Evolutionary conservation across 1,140 invertebrate genomes (phyloP).

Genomic region (Conus ventricosus): DNA sequence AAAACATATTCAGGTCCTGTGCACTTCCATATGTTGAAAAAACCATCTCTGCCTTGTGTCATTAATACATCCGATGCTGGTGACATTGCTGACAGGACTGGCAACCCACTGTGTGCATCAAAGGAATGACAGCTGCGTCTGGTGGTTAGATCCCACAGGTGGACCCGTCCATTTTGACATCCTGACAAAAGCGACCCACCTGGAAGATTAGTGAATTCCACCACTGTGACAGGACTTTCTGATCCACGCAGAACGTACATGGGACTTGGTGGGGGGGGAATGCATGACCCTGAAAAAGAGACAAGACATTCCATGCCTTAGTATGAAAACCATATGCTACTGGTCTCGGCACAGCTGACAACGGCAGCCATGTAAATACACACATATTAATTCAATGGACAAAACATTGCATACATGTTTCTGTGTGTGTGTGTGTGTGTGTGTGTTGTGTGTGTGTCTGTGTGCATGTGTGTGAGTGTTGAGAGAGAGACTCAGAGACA

Average conservation of each 20-base stretch:
- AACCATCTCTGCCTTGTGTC: conserved; percentile 53
- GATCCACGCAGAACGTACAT: conserved; percentile 35
- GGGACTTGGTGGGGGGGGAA: conserved; percentile 33
- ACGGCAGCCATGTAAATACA: too few relatives aligned
- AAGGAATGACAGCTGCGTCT: conserved; percentile 11
- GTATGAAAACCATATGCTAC: too few relatives aligned
- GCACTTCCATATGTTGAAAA: conserved; percentile 43
- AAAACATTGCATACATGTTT: too few relatives aligned
- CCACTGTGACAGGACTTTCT: conserved; percentile 30
- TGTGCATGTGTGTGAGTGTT: too few relatives aligned
- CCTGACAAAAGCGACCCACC: conserved; percentile 24
- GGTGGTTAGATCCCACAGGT: conserved; percentile 30
- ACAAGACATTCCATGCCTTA: too few relatives aligned
- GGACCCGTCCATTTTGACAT: conserved; percentile 24
- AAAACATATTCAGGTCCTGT: neutral
- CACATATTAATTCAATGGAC: too few relatives aligned
- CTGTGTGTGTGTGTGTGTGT: too few relatives aligned
- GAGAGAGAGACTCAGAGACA: too few relatives aligned
- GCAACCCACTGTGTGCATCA: conserved; percentile 27
- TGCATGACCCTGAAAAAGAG: neutral
- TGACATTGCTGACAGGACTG: conserved; percentile 24
- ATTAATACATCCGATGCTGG: conserved; percentile 21
- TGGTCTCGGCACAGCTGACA: too few relatives aligned
- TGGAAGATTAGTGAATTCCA: neutral
- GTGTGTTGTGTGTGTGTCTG: too few relatives aligned